Evolutionary conservation across 2,888 invertebrate species (phyloP).

Genomic region (Hypercompe scribonia): DNA sequence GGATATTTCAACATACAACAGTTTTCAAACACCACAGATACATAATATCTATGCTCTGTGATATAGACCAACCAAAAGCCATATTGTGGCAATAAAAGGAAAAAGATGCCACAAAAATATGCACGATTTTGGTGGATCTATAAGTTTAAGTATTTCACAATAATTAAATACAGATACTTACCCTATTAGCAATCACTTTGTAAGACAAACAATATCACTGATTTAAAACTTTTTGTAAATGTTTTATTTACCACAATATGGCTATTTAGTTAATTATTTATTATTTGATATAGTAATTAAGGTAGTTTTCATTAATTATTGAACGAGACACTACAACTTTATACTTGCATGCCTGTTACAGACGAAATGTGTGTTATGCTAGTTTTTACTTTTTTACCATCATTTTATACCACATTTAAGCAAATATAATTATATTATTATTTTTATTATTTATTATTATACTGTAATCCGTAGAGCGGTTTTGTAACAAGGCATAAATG

Average conservation of each 20-base stretch:
- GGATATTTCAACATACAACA: background rate
- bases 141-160: constrained; percentile 20
- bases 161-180: constrained; percentile 28
- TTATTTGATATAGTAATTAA: too few relatives aligned
- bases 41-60: background rate
- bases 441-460: too few relatives aligned
- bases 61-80: constrained; percentile 59
- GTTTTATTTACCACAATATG: constrained; percentile 45
- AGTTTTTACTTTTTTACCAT: too few relatives aligned
- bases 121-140: constrained; percentile 45
- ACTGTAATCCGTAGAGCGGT: background rate
- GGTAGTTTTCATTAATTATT: too few relatives aligned
- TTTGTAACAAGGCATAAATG: background rate
- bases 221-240: background rate
- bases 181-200: constrained; percentile 18
- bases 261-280: too few relatives aligned
- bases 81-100: constrained; percentile 37
- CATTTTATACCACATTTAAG: too few relatives aligned
- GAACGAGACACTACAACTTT: too few relatives aligned
- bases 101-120: background rate
- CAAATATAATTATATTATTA: too few relatives aligned
- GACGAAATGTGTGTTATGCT: too few relatives aligned
- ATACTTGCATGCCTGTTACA: too few relatives aligned
- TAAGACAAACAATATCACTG: background rate
- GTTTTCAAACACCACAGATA: background rate